Base-by-base conservation (phyloP, 2,888 invertebrate genomes). In the Lepas anatifera region DNA sequence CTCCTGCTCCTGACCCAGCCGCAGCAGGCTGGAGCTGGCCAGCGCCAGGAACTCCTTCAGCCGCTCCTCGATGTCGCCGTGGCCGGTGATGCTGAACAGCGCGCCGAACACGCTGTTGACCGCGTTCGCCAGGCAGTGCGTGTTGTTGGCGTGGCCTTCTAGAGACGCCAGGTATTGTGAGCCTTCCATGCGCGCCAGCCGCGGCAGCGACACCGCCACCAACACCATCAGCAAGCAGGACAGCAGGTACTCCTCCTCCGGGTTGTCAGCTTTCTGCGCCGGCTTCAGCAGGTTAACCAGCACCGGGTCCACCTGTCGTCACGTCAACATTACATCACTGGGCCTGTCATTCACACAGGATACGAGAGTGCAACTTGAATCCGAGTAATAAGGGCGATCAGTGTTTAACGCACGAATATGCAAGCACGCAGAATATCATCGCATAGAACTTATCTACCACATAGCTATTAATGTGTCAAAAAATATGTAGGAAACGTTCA, bases 181-280 rank as follows among this genome's bases (percentile, higher is more conserved):
- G 69, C 87, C 88, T 72, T 97, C 96, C 76, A 88, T 90, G 71
- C 90, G 86, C 2, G 98, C 96, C 68, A 99, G 83, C 80, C 94
- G 91, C 1, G 98, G 98, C 75, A 99, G 89, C 0, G 97, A 95
- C 25, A 99, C 96, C 0, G 99, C 98, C 0, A 99, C 93, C 80
- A 98, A 99, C 8, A 99, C 99, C 95, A 99, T 95, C 71, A 99
- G 81, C 50, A 99, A 83, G 79, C 99, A 99, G 1, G 96, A 93
- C 48, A 94, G 84, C 41, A 92, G 84, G 81, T 97, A 96, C 77
- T 97, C 95, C 75, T 96, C 95, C 75, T 94, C 93, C 75, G 92
- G 92, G 6, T 87, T 83, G 77, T 94, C 94, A 37, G 86, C 80
- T 75, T 78, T 81, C 80, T 95, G 96, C 78, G 97, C 95, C 72